Base-by-base conservation (phyloP, 2,888 invertebrate species). In the Phortica okadai region DNA sequence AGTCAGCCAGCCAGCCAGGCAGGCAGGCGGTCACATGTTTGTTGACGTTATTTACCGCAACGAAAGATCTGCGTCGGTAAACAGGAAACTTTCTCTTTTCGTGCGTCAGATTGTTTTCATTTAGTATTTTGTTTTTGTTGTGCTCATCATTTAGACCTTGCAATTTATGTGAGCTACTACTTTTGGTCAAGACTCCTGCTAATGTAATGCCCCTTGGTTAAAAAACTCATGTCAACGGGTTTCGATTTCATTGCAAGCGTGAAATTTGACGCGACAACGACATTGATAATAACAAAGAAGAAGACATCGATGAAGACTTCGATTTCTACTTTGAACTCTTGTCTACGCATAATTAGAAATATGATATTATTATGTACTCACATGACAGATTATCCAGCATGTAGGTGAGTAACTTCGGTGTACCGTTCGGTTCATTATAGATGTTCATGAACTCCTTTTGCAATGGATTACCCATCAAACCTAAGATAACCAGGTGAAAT, bases 351-450 rank as follows among this genome's bases (percentile, higher is more conserved):
- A 54, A n/a, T 58, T 8, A n/a, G 21, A 7, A 6, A 58, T 58
- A 16, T n/a, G 58, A 50, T 11, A 50, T 50, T 45, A 6, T 14
- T 41, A 4, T 81, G 74, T 33, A 91, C 94, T 92, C 93, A 98
- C 98, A 97, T 95, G 97, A 96, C 92, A 98, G 94, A 93, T 98
- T 97, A 93, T 99, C 98, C 92, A 99, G 94, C 94, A 99, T 96
- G 92, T 96, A 98, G 74, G 97, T 96, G 78, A 99, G 94, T 92
- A 99, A 95, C 93, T 98, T 98, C 89, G 96, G 95, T 67, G 98
- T 98, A 74, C 99, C 99, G 91, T 98, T 97, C 87, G 95, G 95
- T 92, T 98, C 98, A 91, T 96, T 96, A 92, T 98, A 98, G 83
- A 98, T 94, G 81, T 95, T 94, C 92, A 97, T 94, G 92, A 98